Conservation (phyloP, 2,797 vertebrate species). For the Poeciliopsis presidionis region DNA sequence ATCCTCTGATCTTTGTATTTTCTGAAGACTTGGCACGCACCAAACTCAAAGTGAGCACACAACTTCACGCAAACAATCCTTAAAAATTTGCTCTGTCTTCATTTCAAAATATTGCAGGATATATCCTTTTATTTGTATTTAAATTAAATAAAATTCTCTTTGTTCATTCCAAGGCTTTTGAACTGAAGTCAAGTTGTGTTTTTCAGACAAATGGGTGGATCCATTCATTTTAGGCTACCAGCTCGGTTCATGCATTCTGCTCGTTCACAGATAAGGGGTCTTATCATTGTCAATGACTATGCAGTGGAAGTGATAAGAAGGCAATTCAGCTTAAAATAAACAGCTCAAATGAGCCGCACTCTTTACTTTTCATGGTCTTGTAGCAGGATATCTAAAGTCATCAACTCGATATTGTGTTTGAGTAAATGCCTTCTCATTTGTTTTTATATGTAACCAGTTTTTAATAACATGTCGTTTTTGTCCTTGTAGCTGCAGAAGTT, state of each 20-base stretch:
- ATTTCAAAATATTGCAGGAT: neutral
- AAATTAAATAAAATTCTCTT: neutral
- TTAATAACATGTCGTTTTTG: slow-evolving; percentile 42
- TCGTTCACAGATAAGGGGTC: slow-evolving; percentile 72
- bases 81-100: neutral
- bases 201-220: slow-evolving; percentile 49
- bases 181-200: neutral
- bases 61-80: neutral
- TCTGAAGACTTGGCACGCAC: neutral
- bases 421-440: neutral
- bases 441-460: neutral
- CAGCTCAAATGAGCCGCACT: neutral
- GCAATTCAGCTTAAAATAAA: slow-evolving; percentile 5
- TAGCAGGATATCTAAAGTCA: neutral
- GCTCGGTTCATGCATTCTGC: slow-evolving; percentile 62
- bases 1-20: neutral
- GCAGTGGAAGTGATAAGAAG: slow-evolving; percentile 50
- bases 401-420: neutral
- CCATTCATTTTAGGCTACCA: slow-evolving; percentile 57
- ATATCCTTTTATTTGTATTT: neutral
- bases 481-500: slow-evolving; percentile 73
- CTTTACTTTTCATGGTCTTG: neutral
- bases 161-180: neutral
- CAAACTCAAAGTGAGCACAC: neutral
- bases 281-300: slow-evolving; percentile 32